Base-by-base conservation (phyloP, 2,888 invertebrate species). In the Sinohyriopsis cumingii region DNA sequence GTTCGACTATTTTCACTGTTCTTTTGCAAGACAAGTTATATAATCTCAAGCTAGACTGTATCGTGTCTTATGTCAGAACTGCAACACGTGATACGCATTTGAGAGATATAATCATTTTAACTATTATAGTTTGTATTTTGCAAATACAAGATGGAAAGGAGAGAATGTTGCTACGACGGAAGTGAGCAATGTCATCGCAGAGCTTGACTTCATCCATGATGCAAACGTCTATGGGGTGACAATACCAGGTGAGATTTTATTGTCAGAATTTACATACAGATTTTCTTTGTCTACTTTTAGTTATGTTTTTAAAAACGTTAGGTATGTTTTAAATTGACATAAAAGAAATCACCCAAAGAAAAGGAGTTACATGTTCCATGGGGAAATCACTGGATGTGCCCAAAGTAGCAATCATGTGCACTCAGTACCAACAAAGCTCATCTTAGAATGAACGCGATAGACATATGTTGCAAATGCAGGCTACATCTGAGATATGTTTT, bases 111-210 rank as follows among this genome's bases (percentile, higher is more conserved):
- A 55, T 55, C 6, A 6, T 55, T 64, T 22, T 19, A 22, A 22
- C 53, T 22, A n/a, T 5, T 24, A 22, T 20, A 28, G 1, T 12
- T 61, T 60, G 28, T 57, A 45, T 45, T 45, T 45, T 45, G 45
- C 12, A 45, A 45, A 45, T 45, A 15, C 45, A 45, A 85, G 86
- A 68, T 86, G 86, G 86, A 86, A 86, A 71, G 86, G 86, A 33
- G 86, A 86, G 71, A 86, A 86, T 74, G 86, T 86, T 18, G 85
- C 86, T 0, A 85, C 86, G 24, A 80, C 77, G 59, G 86, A 86
- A 70, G 81, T 86, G 54, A 75, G 84, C 28, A 84, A 84, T 69
- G 72, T 82, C 6, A 54, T 86, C 7, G 64, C 79, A 22, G 72
- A 65, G 19, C 61, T 83, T 5, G 68, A 74, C 20, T 80, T 82